A percentile compares a stretch with the other conserved stretches of the same genome.
Evolutionary conservation across 1,140 invertebrate genomes (phyloP).

Genomic region (Cherax destructor): DNA sequence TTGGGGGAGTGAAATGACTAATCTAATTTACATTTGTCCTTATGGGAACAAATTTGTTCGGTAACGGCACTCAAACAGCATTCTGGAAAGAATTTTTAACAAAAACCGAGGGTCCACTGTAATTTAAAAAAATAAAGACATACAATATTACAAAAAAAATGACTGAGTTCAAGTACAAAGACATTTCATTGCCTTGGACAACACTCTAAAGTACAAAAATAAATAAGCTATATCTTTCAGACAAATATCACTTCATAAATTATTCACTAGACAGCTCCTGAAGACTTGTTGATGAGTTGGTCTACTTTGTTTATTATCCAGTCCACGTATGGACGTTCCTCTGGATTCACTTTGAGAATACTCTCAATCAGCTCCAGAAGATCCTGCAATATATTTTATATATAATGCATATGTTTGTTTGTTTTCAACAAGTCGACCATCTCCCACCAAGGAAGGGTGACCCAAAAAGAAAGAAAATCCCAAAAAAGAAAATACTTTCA

Average conservation of each 20-base stretch:
- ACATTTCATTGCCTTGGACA: neutral
- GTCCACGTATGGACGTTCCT: constrained; percentile 83
- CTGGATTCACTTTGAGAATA: constrained; percentile 85
- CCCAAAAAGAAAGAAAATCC: too few relatives aligned
- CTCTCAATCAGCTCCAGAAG: constrained; percentile 83
- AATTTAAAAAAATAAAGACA: too few relatives aligned
- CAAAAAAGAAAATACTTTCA: too few relatives aligned
- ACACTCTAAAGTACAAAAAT: neutral
- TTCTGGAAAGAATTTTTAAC: too few relatives aligned
- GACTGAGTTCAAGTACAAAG: neutral
- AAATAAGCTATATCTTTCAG: neutral
- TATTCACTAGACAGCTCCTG: constrained; percentile 35
- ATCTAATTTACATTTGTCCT: too few relatives aligned
- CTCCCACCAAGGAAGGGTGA: too few relatives aligned
- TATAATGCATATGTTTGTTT: neutral
- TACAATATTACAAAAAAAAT: neutral
- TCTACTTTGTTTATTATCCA: constrained; percentile 74
- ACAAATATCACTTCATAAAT: neutral
- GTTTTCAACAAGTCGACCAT: too few relatives aligned
- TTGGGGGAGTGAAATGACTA: too few relatives aligned
- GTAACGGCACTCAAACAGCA: too few relatives aligned
- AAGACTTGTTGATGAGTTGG: constrained; percentile 60
- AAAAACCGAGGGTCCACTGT: too few relatives aligned
- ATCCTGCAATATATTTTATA: constrained; percentile 76
- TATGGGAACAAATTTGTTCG: too few relatives aligned